Conservation (phyloP, 2,113 vertebrate species). For the Prionailurus viverrinus region DNA sequence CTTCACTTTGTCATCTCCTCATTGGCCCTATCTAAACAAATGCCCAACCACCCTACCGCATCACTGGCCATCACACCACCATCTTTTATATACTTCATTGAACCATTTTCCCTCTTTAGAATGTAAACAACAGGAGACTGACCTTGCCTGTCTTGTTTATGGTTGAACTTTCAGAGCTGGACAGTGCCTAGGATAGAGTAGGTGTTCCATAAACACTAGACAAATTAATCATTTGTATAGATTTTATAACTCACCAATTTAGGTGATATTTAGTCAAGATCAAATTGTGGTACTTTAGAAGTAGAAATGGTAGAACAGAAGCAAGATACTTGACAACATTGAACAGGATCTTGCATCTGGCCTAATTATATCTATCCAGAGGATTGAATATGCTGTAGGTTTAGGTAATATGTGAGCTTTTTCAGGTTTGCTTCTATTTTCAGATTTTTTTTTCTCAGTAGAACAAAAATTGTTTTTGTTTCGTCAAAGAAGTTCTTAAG, state of each 20-base stretch:
- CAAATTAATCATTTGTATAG: not conserved
- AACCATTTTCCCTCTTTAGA: not conserved
- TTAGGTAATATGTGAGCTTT: not conserved
- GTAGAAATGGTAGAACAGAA: slow-evolving; percentile 40
- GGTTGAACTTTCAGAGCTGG: not conserved
- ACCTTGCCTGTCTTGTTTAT: not conserved
- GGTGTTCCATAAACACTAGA: not conserved
- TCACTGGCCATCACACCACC: not conserved
- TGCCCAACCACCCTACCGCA: no score
- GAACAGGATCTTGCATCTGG: not conserved
- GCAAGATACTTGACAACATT: not conserved
- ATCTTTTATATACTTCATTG: not conserved
- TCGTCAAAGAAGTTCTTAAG: not conserved
- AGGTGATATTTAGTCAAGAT: slow-evolving; percentile 1
- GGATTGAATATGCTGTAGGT: not conserved
- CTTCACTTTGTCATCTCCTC: not conserved
- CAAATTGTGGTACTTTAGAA: not conserved
- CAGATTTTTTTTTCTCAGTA: slow-evolving; percentile 23
- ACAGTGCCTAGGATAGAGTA: not conserved
- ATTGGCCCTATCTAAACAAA: not conserved
- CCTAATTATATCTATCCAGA: slow-evolving; percentile 13
- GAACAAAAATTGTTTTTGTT: slow-evolving; percentile 43
- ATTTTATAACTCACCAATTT: slow-evolving; percentile 3
- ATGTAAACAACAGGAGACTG: not conserved
- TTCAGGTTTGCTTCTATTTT: slow-evolving; percentile 34